These are phyloP conservation scores for Colaptes auratus DNA, from an alignment of 2,113 vertebrate genomes.

Conservation along the genomic window DNA sequence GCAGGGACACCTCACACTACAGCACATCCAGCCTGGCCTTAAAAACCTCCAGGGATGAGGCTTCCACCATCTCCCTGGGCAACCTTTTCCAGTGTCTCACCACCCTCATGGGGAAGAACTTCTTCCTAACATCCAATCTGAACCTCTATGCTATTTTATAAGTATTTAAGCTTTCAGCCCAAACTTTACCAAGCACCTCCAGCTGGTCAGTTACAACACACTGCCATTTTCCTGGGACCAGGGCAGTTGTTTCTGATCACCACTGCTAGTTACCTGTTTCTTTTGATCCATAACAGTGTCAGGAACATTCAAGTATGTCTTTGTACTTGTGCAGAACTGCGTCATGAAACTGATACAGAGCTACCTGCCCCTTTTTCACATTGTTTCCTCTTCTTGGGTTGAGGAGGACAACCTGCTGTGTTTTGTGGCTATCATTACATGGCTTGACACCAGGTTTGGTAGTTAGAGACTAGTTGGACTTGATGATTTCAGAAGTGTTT, in stretches of 20 bases:
- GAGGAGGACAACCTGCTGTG: background rate
- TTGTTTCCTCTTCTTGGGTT: background rate
- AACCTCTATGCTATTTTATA: background rate
- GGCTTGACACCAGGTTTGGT: too few relatives aligned
- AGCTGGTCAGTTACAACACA: background rate
- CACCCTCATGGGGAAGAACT: too few relatives aligned
- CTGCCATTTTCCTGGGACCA: background rate
- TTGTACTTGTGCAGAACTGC: background rate
- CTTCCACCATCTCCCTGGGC: too few relatives aligned
- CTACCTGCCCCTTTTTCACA: background rate
- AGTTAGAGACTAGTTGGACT: too few relatives aligned
- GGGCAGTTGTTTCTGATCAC: background rate
- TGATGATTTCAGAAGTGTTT: too few relatives aligned
- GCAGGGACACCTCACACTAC: too few relatives aligned
- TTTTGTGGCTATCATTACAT: background rate
- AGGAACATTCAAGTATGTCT: slow-evolving; percentile 6
- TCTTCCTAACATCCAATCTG: too few relatives aligned
- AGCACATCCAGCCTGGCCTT: too few relatives aligned
- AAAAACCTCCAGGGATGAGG: too few relatives aligned
- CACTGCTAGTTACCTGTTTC: background rate
- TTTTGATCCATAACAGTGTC: background rate
- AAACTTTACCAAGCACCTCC: background rate
- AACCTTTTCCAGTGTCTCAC: too few relatives aligned
- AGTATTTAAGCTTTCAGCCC: background rate
- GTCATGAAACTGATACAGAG: background rate